Evolutionary conservation across 2,888 invertebrate genomes (phyloP).

Genomic region (Acleris emargana): DNA sequence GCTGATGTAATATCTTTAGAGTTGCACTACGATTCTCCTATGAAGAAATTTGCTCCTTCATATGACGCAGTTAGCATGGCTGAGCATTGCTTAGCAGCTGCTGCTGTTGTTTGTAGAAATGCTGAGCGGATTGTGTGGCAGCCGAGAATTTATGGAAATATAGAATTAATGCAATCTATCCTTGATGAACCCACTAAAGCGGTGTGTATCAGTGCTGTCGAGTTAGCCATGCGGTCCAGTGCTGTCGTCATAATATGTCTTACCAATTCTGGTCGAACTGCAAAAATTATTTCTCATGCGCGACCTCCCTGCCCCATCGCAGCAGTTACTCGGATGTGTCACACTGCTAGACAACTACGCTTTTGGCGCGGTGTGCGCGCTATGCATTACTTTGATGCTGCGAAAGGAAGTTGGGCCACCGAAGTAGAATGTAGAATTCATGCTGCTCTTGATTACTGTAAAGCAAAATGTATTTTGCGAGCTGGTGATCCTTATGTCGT

Average conservation of each 20-base stretch:
- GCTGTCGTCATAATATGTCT: slow-evolving; percentile 87
- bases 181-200: slow-evolving; percentile 83
- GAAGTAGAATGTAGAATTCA: slow-evolving; percentile 69
- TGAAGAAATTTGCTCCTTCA: slow-evolving; percentile 62
- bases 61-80: slow-evolving; percentile 70
- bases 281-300: slow-evolving; percentile 87
- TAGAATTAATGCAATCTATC: slow-evolving; percentile 84
- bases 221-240: slow-evolving; percentile 66
- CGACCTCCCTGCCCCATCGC: slow-evolving; percentile 90
- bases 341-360: slow-evolving; percentile 85
- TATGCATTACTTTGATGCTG: slow-evolving; percentile 76
- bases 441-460: slow-evolving; percentile 73
- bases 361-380: slow-evolving; percentile 81
- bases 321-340: slow-evolving; percentile 87
- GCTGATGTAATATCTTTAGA: slow-evolving; percentile 94
- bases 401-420: slow-evolving; percentile 58
- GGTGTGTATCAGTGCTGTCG: slow-evolving; percentile 69
- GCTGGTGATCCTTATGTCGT: slow-evolving; percentile 74
- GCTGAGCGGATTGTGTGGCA: slow-evolving; percentile 95
- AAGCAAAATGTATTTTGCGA: slow-evolving; percentile 67
- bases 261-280: slow-evolving; percentile 89
- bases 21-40: slow-evolving; percentile 75
- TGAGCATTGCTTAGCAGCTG: slow-evolving; percentile 88
- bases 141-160: slow-evolving; percentile 89
- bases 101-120: slow-evolving; percentile 91